Base-by-base conservation (phyloP, 2,888 invertebrate species). In the Byasa hedistus region DNA sequence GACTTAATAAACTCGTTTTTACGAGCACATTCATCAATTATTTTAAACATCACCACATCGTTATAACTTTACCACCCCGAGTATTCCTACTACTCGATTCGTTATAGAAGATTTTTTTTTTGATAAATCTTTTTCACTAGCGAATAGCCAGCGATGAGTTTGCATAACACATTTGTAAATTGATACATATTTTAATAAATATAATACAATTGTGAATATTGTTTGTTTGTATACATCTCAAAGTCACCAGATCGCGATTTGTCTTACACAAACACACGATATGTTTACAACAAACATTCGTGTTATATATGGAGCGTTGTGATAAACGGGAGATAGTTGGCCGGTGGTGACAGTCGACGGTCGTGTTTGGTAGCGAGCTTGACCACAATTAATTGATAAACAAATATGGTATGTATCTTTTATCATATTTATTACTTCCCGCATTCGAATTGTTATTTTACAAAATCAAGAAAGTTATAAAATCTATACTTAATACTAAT, bases 171-270 rank as follows among this genome's bases (percentile, higher is more conserved):
- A 39, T 24, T 57, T 27, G 51, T 57, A 48, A 56, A n/a, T 57
- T 19, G 23, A 39, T 48, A 39, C 55, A 24, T 60, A 48, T 65
- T 55, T 56, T 55, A 60, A 55, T 64, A 44, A 54, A 27, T 65
- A 60, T 57, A 23, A 12, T 15, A 51, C 24, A 36, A 44, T 52
- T 52, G 52, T 58, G 54, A 61, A 62, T 52, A 62, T 27, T 32
- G 22, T 57, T 66, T 66, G 62, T 63, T 66, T 62, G 61, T 4
- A 54, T 7, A 44, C 65, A 48, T n/a, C 39, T 27, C 39, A 44
- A 24, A 48, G 56, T 62, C 66, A 62, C 55, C 61, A 54, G 58
- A 62, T 54, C 54, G 66, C 65, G 61, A 63, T 69, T 39, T 56
- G 23, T 39, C 39, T 44, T 57, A 57, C 66, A 66, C 68, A 62